Conservation (phyloP, 2,797 vertebrate genomes). For the Hyperoplus lanceolatus region DNA sequence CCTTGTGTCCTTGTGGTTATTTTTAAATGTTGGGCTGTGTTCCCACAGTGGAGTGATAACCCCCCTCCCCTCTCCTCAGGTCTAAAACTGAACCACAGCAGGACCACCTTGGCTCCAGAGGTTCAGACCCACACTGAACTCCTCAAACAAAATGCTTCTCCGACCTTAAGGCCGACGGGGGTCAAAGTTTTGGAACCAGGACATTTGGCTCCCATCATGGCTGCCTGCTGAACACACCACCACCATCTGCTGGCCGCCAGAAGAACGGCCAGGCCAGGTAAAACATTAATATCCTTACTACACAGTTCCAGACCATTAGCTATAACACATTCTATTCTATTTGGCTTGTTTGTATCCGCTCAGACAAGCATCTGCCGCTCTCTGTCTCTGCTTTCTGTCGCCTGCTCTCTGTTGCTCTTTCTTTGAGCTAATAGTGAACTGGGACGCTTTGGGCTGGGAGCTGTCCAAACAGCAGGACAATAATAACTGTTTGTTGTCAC, state of each 20-base stretch:
- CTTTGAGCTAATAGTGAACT: constrained; percentile 67
- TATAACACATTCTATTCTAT: constrained; percentile 52
- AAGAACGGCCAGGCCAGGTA: constrained; percentile 26
- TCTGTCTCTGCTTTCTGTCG: constrained; percentile 54
- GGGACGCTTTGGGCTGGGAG: constrained; percentile 63
- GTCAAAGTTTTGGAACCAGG: constrained; percentile 48
- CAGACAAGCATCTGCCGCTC: constrained; percentile 38
- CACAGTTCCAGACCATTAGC: constrained; percentile 42
- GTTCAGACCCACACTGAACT: constrained; percentile 37
- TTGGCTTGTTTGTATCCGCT: constrained; percentile 46
- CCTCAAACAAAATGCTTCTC: constrained; percentile 36
- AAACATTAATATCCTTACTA: constrained; percentile 15
- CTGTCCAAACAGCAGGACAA: constrained; percentile 78
- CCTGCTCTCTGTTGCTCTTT: constrained; percentile 43
- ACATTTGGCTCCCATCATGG: background rate
- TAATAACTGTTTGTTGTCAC: constrained; percentile 83
- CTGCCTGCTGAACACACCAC: constrained; percentile 62
- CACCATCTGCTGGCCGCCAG: constrained; percentile 75
- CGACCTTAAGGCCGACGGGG: constrained; percentile 39
- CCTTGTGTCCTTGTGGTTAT: constrained; percentile 34
- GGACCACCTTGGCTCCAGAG: constrained; percentile 38
- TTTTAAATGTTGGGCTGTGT: constrained; percentile 33
- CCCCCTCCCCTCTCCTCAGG: constrained; percentile 22
- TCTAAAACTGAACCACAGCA: constrained; percentile 16
- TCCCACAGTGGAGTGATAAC: constrained; percentile 45